These are phyloP conservation scores for Siniperca knerii DNA, from an alignment of 2,113 vertebrate genomes.

Conservation along the genomic window DNA sequence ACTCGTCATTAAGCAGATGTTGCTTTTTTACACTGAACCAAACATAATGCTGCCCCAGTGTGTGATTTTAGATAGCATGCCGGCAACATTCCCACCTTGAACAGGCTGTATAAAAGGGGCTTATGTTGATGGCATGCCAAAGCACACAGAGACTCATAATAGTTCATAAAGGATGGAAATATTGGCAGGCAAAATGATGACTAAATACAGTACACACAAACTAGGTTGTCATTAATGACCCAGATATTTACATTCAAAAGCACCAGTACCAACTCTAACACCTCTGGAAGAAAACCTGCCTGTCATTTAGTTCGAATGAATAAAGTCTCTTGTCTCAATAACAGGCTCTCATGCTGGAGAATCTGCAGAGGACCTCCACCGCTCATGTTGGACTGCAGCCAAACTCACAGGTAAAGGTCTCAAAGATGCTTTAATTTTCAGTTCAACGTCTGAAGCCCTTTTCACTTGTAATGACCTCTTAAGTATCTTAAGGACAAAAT, in stretches of 20 bases:
- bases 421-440: neutral
- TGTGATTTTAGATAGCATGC: too few species aligned
- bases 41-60: too few species aligned
- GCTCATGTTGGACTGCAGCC: constrained; percentile 91
- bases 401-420: constrained; percentile 90
- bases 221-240: neutral
- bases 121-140: neutral
- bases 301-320: constrained; percentile 21
- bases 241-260: neutral
- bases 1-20: too few species aligned
- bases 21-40: too few species aligned
- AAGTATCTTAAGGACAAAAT: neutral
- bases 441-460: neutral
- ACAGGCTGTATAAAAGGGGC: too few species aligned
- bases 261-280: neutral
- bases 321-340: constrained; percentile 49
- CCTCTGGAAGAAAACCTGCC: neutral
- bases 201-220: neutral
- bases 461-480: neutral
- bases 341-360: constrained; percentile 95
- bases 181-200: neutral
- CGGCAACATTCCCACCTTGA: too few species aligned
- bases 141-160: neutral
- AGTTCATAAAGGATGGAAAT: neutral
- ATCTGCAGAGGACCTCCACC: constrained; percentile 92